Base-by-base conservation (phyloP, 2,113 vertebrate genomes). In the Redunca redunca region DNA sequence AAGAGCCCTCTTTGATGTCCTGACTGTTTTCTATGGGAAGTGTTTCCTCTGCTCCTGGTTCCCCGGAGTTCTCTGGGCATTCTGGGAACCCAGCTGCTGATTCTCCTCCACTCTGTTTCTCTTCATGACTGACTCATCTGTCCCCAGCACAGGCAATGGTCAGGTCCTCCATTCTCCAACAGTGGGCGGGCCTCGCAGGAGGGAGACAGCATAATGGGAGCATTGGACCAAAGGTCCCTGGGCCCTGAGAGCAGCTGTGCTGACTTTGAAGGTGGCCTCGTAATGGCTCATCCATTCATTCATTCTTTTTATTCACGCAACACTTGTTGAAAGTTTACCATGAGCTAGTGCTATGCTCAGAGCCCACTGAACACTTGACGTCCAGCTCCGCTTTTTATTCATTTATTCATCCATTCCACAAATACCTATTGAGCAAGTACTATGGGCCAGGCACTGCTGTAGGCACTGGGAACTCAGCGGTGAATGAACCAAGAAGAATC, bases 321-420 rank as follows among this genome's bases (percentile, higher is more conserved):
- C 40, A 40, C 40, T 40, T 40, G 40, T 40, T 40, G 40, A 40
- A 40, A 40, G 40, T 40, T 40, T 40, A 40, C 40, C 40, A 40
- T 40, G 40, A 40, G 40, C 40, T 40, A 40, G 40, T 40, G 40
- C 40, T 40, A 40, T 40, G 40, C 40, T 40, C 40, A 40, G 40
- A 40, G 40, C 40, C 40, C 17, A 21, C 10, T 0, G 0, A 26
- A 80, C 28, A 7, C 28, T 28, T 52, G 16, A 2, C 0, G 23
- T 43, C 33, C 7, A 53, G 52, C 6, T 1, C 17, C 2, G 17
- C 25, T 50, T 48, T 40, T 62, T 19, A 57, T 4, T 33, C 48
- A 52, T 11, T 5, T 25, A 50, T 33, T 33, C 9, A 28, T 33
- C n/a, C n/a, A 46, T 1, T n/a, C 64, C 83, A 67, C 57, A 50